These are phyloP conservation scores for Hipposideros larvatus DNA, from an alignment of 2,797 vertebrate species.

Conservation along the genomic window DNA sequence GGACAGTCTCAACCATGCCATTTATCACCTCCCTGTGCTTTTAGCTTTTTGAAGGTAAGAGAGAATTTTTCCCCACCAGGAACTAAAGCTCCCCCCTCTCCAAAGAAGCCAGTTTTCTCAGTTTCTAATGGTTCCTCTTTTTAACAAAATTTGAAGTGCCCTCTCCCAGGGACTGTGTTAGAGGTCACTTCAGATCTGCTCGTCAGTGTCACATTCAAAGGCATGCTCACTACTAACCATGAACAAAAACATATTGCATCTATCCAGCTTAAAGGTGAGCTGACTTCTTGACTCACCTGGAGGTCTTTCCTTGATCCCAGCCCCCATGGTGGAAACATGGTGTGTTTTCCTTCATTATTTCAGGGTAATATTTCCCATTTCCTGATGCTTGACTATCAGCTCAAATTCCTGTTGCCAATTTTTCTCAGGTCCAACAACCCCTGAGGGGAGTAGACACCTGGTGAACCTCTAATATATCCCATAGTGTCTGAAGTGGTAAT, in stretches of 20 bases:
- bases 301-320: neutral
- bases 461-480: neutral
- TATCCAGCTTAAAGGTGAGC: neutral
- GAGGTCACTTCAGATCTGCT: neutral
- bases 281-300: neutral
- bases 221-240: neutral
- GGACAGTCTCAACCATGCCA: no score
- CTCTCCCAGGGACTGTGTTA: accelerated
- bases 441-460: neutral
- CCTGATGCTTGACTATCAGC: neutral
- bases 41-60: neutral
- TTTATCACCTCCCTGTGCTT: neutral
- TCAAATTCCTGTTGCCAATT: neutral
- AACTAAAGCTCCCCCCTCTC: neutral
- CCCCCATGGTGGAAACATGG: neutral
- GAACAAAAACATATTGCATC: neutral
- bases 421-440: neutral
- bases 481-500: neutral
- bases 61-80: neutral
- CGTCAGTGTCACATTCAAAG: neutral
- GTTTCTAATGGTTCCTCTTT: neutral
- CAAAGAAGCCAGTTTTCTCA: neutral
- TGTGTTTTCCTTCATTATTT: neutral
- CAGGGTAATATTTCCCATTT: neutral
- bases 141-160: neutral